Evolutionary conservation across 2,113 vertebrate species (phyloP).

Genomic region (Coptodon bakossiorum): DNA sequence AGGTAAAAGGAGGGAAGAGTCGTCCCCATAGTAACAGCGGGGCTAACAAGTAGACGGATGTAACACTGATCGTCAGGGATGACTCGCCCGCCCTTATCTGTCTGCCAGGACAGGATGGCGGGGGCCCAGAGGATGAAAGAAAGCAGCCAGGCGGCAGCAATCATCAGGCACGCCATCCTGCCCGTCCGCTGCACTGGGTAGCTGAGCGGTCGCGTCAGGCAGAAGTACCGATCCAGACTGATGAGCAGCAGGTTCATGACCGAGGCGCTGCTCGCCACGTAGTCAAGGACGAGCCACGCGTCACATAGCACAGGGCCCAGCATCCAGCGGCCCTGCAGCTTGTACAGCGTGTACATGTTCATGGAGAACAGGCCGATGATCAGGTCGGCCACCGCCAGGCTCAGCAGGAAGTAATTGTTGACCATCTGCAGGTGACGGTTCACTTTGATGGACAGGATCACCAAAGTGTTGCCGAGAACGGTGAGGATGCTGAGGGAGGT

Average conservation of each 20-base stretch:
- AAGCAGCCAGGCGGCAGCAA: conserved; percentile 82
- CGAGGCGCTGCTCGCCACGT: conserved; percentile 83
- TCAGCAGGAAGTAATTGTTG: conserved; percentile 95
- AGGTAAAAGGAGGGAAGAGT: conserved; percentile 89
- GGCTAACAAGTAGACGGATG: conserved; percentile 87
- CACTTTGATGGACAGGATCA: conserved; percentile 90
- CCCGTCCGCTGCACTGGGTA: conserved; percentile 82
- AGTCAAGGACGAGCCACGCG: conserved; percentile 88
- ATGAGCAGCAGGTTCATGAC: conserved; percentile 93
- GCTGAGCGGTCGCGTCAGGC: conserved; percentile 85
- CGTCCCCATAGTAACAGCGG: conserved; percentile 81
- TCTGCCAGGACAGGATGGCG: conserved; percentile 92
- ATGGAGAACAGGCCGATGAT: conserved; percentile 84
- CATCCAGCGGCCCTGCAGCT: conserved; percentile 84
- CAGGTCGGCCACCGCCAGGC: conserved; percentile 86
- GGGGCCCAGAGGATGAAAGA: conserved; percentile 89
- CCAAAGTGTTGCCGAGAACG: conserved; percentile 84
- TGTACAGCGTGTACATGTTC: conserved; percentile 85
- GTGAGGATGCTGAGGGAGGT: conserved; percentile 83
- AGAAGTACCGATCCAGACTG: conserved; percentile 91
- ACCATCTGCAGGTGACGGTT: conserved; percentile 87
- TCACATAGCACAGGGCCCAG: conserved; percentile 84
- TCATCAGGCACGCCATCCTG: conserved; percentile 82
- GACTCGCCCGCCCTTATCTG: conserved; percentile 71
- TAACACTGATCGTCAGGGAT: conserved; percentile 80